These are phyloP conservation scores for Rhingia rostrata DNA, from an alignment of 2,888 invertebrate genomes.

Conservation along the genomic window DNA sequence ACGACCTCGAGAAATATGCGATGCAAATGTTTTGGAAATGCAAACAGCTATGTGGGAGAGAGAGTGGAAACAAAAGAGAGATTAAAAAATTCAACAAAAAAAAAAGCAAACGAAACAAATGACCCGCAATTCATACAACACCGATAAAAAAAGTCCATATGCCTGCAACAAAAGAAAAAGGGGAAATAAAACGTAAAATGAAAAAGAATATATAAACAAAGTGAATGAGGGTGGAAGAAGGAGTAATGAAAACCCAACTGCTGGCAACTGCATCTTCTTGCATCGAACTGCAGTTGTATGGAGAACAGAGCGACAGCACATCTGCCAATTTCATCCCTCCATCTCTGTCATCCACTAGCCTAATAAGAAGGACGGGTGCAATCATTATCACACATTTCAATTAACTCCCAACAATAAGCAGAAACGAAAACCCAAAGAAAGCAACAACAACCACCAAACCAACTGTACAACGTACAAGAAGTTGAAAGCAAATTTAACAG, in stretches of 20 bases:
- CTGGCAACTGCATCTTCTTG: slow-evolving; percentile 41
- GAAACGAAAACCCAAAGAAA: neutral
- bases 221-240: slow-evolving; percentile 56
- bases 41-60: slow-evolving; percentile 22
- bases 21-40: slow-evolving; percentile 38
- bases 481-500: slow-evolving; percentile 54
- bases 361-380: slow-evolving; percentile 16
- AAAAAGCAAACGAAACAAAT: slow-evolving; percentile 11
- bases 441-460: slow-evolving; percentile 7
- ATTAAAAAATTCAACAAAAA: neutral
- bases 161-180: slow-evolving; percentile 55
- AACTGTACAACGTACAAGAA: slow-evolving; percentile 41
- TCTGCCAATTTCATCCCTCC: slow-evolving; percentile 63
- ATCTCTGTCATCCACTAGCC: slow-evolving; percentile 4
- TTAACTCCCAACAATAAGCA: slow-evolving; percentile 47
- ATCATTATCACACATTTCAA: slow-evolving; percentile 64
- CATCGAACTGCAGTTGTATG: slow-evolving; percentile 19
- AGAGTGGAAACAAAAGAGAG: slow-evolving; percentile 30
- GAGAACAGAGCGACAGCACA: slow-evolving; percentile 40
- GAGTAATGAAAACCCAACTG: slow-evolving; percentile 51
- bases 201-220: slow-evolving; percentile 23
- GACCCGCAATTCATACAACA: slow-evolving; percentile 37
- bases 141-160: neutral
- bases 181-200: slow-evolving; percentile 28
- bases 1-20: slow-evolving; percentile 66